Conservation (phyloP, 1,140 invertebrate species). For the Drosophila pseudoananassae region DNA sequence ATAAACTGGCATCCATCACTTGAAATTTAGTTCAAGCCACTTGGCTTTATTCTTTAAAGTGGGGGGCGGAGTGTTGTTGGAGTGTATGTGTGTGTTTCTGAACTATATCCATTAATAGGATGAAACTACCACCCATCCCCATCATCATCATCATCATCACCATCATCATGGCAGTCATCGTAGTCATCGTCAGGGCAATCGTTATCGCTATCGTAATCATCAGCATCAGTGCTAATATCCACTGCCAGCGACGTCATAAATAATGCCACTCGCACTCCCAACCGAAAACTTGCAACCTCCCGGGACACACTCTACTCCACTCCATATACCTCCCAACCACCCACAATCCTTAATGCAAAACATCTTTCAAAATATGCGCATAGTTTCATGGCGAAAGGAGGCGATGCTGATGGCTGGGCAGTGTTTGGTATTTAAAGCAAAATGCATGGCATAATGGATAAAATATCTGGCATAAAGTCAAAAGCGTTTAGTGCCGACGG, state of each 20-base stretch:
- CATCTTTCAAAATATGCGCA: constrained; percentile 50
- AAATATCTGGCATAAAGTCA: constrained; percentile 27
- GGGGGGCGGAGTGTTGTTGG: neutral
- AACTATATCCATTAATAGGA: constrained; percentile 25
- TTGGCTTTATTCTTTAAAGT: constrained; percentile 22
- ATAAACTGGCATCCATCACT: constrained; percentile 37
- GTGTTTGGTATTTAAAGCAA: constrained; percentile 18
- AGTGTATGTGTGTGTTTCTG: neutral
- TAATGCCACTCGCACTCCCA: constrained; percentile 16
- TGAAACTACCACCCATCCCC: no score
- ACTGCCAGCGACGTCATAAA: constrained; percentile 41
- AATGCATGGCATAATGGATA: constrained; percentile 42
- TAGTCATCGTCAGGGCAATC: constrained; percentile 7
- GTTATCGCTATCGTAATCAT: constrained; percentile 27
- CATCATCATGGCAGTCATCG: neutral
- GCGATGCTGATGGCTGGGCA: no score
- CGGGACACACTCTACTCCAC: no score
- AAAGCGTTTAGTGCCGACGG: constrained; percentile 18
- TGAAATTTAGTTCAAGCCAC: constrained; percentile 39
- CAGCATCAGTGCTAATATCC: constrained; percentile 43
- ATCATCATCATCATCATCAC: constrained; percentile 18
- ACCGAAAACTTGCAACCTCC: neutral
- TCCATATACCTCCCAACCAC: no score
- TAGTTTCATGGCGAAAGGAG: constrained; percentile 15
- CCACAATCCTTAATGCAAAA: constrained; percentile 37